Percentiles rank a stretch among this genome's conserved stretches.
phyloP scores from a whole-genome alignment of 2,888 invertebrate species.

The Podabrus alpinus region DNA sequence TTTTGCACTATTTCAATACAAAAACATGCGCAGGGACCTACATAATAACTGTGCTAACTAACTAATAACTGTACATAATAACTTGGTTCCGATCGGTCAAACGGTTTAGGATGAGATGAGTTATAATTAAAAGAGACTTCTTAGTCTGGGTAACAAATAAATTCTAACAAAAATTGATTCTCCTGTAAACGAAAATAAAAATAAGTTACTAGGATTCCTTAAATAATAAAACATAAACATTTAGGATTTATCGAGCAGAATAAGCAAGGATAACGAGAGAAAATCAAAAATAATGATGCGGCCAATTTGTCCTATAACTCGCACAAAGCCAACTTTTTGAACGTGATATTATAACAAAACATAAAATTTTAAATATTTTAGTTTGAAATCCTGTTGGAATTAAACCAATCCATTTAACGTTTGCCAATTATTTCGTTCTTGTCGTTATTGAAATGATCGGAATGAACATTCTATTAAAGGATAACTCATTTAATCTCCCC shows the following conservation, averaged over 20 bases:
- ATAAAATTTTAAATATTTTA: not conserved
- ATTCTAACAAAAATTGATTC: too few species aligned
- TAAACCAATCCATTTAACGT: not conserved
- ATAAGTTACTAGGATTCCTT: too few species aligned
- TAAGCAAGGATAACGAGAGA: not conserved
- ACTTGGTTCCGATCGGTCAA: too few species aligned
- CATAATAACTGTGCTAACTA: too few species aligned
- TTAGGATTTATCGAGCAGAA: not conserved
- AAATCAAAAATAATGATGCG: not conserved
- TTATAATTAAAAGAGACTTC: too few species aligned
- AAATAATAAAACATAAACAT: too few species aligned
- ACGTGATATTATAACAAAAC: not conserved
- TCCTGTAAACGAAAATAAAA: too few species aligned
- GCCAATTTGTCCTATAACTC: not conserved
- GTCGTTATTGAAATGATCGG: not conserved
- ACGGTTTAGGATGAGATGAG: too few species aligned
- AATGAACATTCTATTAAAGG: not conserved
- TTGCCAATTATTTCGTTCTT: not conserved
- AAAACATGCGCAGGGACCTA: too few species aligned
- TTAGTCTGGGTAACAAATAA: too few species aligned
- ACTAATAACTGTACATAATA: too few species aligned
- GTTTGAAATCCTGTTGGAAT: not conserved
- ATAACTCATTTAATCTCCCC: not conserved
- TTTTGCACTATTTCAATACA: too few species aligned
- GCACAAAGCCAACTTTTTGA: not conserved